A percentile compares a stretch with the other conserved stretches of the same genome.
Evolutionary conservation across 2,888 invertebrate species (phyloP).

Genomic region (Matsumyia berberina): DNA sequence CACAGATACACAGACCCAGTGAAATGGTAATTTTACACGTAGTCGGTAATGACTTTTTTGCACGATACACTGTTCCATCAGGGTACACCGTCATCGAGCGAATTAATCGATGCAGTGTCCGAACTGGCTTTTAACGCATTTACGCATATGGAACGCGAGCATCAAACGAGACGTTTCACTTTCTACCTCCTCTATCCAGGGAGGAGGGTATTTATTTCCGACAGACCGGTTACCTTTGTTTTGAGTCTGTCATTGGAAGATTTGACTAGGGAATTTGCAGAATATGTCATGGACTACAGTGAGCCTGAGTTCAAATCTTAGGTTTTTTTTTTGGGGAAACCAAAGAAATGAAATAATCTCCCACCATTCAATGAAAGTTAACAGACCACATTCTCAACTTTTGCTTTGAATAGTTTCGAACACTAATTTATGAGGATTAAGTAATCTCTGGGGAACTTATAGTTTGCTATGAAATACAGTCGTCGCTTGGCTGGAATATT

Average conservation of each 20-base stretch:
- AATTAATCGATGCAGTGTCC: slow-evolving; percentile 8
- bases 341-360: slow-evolving; percentile 15
- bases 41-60: slow-evolving; percentile 7
- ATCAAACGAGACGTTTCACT: slow-evolving; percentile 11
- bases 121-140: slow-evolving; percentile 4
- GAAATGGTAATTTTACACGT: slow-evolving; percentile 16
- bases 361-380: background rate
- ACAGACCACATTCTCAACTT: background rate
- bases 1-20: slow-evolving; percentile 9
- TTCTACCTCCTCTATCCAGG: slow-evolving; percentile 9
- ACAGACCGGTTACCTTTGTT: slow-evolving; percentile 4
- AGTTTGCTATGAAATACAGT: background rate
- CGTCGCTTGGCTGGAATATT: too few relatives aligned
- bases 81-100: slow-evolving; percentile 2
- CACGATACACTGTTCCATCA: slow-evolving; percentile 20
- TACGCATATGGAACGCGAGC: too few relatives aligned
- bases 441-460: background rate
- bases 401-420: background rate
- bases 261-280: slow-evolving; percentile 3
- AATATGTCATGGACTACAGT: slow-evolving; percentile 11
- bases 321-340: background rate
- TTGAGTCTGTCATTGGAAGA: slow-evolving; percentile 10
- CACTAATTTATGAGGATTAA: slow-evolving; percentile 26
- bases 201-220: background rate
- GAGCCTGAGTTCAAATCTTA: background rate